Base-by-base conservation (phyloP, 2,888 invertebrate genomes). In the Melipona beecheii region DNA sequence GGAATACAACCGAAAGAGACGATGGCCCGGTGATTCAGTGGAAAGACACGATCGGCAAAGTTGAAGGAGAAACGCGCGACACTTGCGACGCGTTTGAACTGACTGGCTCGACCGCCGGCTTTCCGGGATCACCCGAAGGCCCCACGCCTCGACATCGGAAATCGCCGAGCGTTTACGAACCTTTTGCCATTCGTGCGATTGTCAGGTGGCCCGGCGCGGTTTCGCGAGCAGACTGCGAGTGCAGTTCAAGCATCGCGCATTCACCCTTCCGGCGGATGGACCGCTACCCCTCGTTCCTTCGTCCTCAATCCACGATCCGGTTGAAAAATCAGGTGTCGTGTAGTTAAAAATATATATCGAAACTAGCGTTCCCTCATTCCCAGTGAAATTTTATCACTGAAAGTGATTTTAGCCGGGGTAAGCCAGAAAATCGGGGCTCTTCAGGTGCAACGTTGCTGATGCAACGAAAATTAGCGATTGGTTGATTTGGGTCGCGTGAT, bases 61-160 rank as follows among this genome's bases (percentile, higher is more conserved):
- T 31, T 54, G 36, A 60, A 73, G 66, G 76, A 73, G 83, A 78
- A 78, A 84, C 87, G 79, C 86, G 86, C 86, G 83, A 85, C 87
- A 85, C 89, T 90, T 84, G 78, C 85, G 87, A 87, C 85, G 86
- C 92, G 93, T 93, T 93, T 93, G 89, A 93, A 93, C 91, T 87
- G 88, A 91, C 91, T 93, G 91, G 52, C 89, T 86, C 87, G 89
- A 80, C 88, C 90, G 90, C 90, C 92, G 90, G 91, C 90, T 87
- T 86, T 87, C 89, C 91, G 92, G 90, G 89, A 84, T 89, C 88
- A 54, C 81, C 83, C 91, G 87, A 90, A 86, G 75, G 78, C 90
- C 90, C 90, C 91, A 90, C 91, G 86, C 91, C 91, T 80, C 80
- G n/a, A 27, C 27, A 69, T 75, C 91, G 92, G 87, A 87, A 81